Conservation (phyloP, 2,797 vertebrate genomes). For the Siniperca undulata region DNA sequence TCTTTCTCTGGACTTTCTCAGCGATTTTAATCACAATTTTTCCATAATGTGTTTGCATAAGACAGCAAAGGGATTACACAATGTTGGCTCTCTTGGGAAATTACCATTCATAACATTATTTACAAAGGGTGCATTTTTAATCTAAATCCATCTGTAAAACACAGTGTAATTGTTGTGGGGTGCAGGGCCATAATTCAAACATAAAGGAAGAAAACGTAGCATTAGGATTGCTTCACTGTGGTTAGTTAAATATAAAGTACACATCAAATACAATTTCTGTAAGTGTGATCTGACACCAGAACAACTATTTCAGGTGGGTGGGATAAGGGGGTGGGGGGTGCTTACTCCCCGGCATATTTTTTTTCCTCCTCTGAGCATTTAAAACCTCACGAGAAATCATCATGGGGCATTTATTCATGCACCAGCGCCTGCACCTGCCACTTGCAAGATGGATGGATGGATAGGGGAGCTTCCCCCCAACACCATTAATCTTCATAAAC, state of each 20-base stretch:
- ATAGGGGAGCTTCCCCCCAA: slow-evolving; percentile 64
- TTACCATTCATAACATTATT: slow-evolving; percentile 44
- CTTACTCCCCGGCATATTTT: slow-evolving; percentile 6
- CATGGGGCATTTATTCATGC: slow-evolving; percentile 78
- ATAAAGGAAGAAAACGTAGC: neutral
- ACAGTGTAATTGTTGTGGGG: neutral
- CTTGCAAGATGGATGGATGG: slow-evolving; percentile 77
- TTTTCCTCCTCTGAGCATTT: slow-evolving; percentile 31
- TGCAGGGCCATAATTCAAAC: slow-evolving; percentile 8
- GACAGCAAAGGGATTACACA: slow-evolving; percentile 24
- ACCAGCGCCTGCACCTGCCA: slow-evolving; percentile 80
- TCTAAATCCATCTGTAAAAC: slow-evolving; percentile 35
- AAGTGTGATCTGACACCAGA: slow-evolving; percentile 28
- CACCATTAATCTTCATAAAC: slow-evolving; percentile 78
- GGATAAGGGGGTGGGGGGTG: neutral
- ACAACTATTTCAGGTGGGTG: slow-evolving; percentile 47
- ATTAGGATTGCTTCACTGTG: neutral
- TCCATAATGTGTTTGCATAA: slow-evolving; percentile 37
- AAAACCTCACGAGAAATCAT: slow-evolving; percentile 77
- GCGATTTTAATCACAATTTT: slow-evolving; percentile 28
- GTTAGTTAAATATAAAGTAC: slow-evolving; percentile 7
- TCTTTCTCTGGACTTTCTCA: slow-evolving; percentile 41
- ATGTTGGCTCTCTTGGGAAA: slow-evolving; percentile 42
- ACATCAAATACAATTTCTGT: slow-evolving; percentile 26
- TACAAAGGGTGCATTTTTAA: slow-evolving; percentile 23